phyloP scores from a whole-genome alignment of 2,888 invertebrate species.

The Exephanes ischioxanthus region DNA sequence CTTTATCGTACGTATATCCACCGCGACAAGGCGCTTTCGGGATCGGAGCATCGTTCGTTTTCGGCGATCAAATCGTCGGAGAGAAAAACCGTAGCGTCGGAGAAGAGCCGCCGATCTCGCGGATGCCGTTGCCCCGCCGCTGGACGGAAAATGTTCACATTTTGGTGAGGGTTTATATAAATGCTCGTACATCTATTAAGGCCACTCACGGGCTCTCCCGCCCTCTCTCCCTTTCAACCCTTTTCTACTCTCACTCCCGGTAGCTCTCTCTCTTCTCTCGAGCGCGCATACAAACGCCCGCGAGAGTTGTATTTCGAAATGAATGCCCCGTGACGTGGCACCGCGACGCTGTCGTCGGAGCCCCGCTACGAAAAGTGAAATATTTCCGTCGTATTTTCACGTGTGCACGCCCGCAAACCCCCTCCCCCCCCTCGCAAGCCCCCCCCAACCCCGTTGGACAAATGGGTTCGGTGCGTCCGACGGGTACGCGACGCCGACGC shows the following conservation, averaged over 20 bases:
- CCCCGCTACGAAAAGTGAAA: slow-evolving; percentile 84
- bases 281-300: slow-evolving; percentile 38
- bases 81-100: background rate
- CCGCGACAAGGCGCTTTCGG: background rate
- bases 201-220: slow-evolving; percentile 76
- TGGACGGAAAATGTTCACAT: slow-evolving; percentile 60
- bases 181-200: slow-evolving; percentile 84
- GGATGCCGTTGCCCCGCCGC: slow-evolving; percentile 36
- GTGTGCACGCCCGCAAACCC: slow-evolving; percentile 71
- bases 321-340: slow-evolving; percentile 83
- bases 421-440: background rate
- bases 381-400: slow-evolving; percentile 84
- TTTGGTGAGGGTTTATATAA: slow-evolving; percentile 77
- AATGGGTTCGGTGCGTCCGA: slow-evolving; percentile 84
- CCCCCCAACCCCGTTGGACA: slow-evolving; percentile 71
- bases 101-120: slow-evolving; percentile 38
- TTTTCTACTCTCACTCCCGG: slow-evolving; percentile 24
- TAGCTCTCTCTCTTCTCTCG: background rate
- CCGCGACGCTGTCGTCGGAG: slow-evolving; percentile 84
- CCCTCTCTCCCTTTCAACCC: slow-evolving; percentile 22
- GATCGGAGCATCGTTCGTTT: slow-evolving; percentile 9
- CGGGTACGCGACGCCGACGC: slow-evolving; percentile 75
- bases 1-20: background rate
- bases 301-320: slow-evolving; percentile 80
- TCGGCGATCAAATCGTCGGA: background rate